Percentiles rank a stretch among this genome's conserved stretches.
These are phyloP conservation scores for Chondrosia reniformis DNA, from an alignment of 37 sponge, comb jelly and placozoan genomes.

Conservation along the genomic window DNA sequence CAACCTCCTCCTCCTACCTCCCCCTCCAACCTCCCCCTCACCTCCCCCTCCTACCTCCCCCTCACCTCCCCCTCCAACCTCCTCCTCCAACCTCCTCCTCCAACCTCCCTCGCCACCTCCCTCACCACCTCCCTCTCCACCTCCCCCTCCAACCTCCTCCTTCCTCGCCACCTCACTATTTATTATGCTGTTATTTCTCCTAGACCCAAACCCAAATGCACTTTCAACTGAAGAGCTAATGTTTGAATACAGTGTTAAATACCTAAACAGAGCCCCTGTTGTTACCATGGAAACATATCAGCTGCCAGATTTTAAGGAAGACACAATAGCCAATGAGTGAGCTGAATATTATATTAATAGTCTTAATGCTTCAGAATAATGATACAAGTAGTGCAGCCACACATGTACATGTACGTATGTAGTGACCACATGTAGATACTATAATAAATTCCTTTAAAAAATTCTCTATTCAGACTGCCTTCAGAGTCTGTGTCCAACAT, in stretches of 20 bases:
- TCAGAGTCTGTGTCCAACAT: not conserved
- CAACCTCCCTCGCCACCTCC: too few relatives aligned
- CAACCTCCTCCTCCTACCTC: too few relatives aligned
- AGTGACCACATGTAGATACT: not conserved
- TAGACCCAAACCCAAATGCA: not conserved
- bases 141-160: too few relatives aligned
- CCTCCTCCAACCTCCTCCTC: too few relatives aligned
- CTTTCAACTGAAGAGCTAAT: too few relatives aligned
- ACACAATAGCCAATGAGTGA: not conserved
- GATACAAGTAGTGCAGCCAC: not conserved
- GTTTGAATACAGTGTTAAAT: constrained; percentile 43
- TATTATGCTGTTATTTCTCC: not conserved
- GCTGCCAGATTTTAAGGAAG: constrained; percentile 41
- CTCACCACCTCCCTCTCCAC: too few relatives aligned
- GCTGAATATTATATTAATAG: not conserved
- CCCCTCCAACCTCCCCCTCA: too few relatives aligned
- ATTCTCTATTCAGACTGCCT: not conserved
- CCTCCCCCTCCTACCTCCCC: too few relatives aligned
- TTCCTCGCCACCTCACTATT: too few relatives aligned
- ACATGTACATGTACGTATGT: not conserved
- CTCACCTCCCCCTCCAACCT: too few relatives aligned
- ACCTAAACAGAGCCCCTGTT: constrained; percentile 59
- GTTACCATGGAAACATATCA: not conserved
- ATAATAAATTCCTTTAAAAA: not conserved
- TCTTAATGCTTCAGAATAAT: not conserved